Percentiles rank a stretch among this genome's conserved stretches.
These are phyloP conservation scores for Jacana jacana DNA, from an alignment of 2,113 vertebrate species.

Conservation along the genomic window DNA sequence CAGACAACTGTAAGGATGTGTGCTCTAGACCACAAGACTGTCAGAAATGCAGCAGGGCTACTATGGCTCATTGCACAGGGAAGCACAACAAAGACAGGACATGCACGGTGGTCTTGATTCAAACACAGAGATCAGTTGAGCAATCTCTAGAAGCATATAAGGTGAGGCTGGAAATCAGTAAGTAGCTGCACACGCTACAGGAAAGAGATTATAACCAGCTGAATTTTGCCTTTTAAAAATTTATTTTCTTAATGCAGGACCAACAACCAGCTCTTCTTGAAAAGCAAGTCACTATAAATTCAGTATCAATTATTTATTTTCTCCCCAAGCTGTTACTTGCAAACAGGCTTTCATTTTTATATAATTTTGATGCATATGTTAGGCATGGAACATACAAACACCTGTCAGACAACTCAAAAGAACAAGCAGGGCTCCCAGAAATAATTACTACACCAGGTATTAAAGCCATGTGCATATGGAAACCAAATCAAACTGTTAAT, in stretches of 20 bases:
- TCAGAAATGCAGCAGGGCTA: conserved; percentile 35
- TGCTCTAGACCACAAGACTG: not conserved
- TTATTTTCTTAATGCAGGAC: not conserved
- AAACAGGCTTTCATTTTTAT: not conserved
- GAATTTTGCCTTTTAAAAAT: not conserved
- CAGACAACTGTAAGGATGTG: not conserved
- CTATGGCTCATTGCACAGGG: not conserved
- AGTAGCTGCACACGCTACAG: not conserved
- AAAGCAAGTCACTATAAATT: not conserved
- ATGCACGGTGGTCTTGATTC: not conserved
- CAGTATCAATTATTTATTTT: not conserved
- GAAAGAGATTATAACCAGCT: not conserved
- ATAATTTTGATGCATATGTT: not conserved
- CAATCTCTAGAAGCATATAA: not conserved
- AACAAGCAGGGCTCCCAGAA: not conserved
- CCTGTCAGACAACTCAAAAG: not conserved
- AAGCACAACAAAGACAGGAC: not conserved
- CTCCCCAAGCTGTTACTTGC: not conserved
- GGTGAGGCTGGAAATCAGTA: not conserved
- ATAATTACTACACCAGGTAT: not conserved
- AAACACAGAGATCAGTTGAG: not conserved
- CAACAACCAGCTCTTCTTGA: not conserved
- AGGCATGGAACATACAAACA: not conserved
- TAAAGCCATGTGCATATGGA: not conserved
- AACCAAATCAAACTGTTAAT: not conserved